These are phyloP conservation scores for Narcine bancroftii DNA, from an alignment of 2,113 vertebrate species.

Conservation along the genomic window DNA sequence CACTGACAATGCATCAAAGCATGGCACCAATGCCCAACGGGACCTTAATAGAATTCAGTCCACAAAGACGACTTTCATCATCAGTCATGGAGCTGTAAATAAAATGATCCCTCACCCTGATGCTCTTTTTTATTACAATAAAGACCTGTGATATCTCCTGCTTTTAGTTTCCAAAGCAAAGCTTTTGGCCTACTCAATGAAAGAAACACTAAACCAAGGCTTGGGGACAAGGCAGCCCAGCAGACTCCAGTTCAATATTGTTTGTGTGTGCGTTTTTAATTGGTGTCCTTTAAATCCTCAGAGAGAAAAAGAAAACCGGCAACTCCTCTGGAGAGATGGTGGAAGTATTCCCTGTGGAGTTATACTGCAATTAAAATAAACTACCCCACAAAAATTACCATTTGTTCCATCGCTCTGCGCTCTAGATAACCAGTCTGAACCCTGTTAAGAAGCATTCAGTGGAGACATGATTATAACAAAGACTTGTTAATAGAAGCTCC, in stretches of 20 bases:
- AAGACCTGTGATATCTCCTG: background rate
- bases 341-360: background rate
- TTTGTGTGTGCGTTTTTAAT: too few relatives aligned
- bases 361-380: background rate
- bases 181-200: too few relatives aligned
- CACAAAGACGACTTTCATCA: conserved; percentile 50
- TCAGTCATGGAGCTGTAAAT: conserved; percentile 52
- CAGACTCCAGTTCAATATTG: background rate
- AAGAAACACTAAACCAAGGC: too few relatives aligned
- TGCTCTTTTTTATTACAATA: background rate
- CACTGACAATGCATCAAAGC: conserved; percentile 59
- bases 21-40: conserved; percentile 49
- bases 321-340: background rate
- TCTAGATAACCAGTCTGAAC: background rate
- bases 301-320: background rate
- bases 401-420: background rate
- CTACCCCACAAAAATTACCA: background rate
- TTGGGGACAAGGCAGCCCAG: background rate
- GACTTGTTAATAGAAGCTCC: background rate
- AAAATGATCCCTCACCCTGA: conserved; percentile 31
- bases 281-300: background rate
- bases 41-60: conserved; percentile 56
- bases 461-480: background rate
- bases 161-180: background rate
- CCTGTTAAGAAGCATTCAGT: background rate